Percentiles rank a stretch among this genome's conserved stretches.
These are phyloP conservation scores for Dryococelus australis DNA, from an alignment of 2,888 invertebrate genomes.

Conservation along the genomic window DNA sequence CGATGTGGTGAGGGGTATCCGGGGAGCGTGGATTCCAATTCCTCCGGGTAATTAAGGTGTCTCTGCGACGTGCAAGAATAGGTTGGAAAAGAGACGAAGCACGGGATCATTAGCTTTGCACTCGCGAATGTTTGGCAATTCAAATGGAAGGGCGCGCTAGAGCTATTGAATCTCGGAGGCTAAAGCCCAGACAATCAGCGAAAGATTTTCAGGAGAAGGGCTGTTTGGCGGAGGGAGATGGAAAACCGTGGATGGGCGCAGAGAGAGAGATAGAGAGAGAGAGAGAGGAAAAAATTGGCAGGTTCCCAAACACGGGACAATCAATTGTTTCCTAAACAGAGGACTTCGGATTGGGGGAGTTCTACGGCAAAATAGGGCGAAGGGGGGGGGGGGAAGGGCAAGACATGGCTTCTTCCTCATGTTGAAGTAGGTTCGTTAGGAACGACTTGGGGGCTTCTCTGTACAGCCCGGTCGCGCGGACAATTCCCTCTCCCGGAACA, in stretches of 20 bases:
- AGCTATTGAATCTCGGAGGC: background rate
- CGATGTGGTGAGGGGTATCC: background rate
- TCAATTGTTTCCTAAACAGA: slow-evolving; percentile 16
- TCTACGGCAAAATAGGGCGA: background rate
- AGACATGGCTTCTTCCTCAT: background rate
- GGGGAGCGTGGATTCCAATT: background rate
- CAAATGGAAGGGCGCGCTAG: background rate
- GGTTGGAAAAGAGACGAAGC: background rate
- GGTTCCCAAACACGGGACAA: slow-evolving; percentile 16
- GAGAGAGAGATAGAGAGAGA: background rate
- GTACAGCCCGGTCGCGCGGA: background rate
- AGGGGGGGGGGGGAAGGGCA: background rate
- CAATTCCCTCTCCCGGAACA: background rate
- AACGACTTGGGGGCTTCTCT: background rate
- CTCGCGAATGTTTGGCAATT: slow-evolving; percentile 25
- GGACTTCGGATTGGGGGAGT: background rate
- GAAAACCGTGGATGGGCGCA: background rate
- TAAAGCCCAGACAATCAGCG: background rate
- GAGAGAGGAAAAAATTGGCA: background rate
- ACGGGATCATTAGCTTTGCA: slow-evolving; percentile 24
- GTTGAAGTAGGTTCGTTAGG: slow-evolving; percentile 9
- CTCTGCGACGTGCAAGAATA: background rate
- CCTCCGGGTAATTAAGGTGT: slow-evolving; percentile 8
- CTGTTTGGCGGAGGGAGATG: background rate
- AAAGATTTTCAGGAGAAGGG: background rate